Conservation (phyloP, 2,888 invertebrate species). For the Malacosoma neustria region DNA sequence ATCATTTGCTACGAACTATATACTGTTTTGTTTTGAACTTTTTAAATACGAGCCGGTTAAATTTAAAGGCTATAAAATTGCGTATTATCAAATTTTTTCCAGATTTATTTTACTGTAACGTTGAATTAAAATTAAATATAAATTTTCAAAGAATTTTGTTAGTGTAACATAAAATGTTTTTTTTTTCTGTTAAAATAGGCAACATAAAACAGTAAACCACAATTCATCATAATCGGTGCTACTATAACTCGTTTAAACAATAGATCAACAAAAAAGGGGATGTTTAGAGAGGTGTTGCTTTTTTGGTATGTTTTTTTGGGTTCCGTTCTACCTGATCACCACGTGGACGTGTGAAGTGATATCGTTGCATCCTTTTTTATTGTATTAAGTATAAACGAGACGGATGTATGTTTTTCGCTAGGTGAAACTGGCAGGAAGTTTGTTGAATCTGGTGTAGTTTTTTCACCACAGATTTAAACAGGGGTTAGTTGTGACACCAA, state of each 20-base stretch:
- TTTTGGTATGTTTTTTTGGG: slow-evolving; percentile 54
- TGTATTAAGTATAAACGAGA: slow-evolving; percentile 29
- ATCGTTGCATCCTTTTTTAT: slow-evolving; percentile 29
- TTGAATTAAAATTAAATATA: too few species aligned
- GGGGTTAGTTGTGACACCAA: slow-evolving; percentile 51
- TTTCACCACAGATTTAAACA: slow-evolving; percentile 54
- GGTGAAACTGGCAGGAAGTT: slow-evolving; percentile 58
- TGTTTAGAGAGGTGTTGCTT: slow-evolving; percentile 63
- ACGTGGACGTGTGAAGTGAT: slow-evolving; percentile 55
- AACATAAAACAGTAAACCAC: slow-evolving; percentile 39
- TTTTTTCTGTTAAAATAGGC: too few species aligned
- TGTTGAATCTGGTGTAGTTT: slow-evolving; percentile 58
- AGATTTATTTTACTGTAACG: too few species aligned
- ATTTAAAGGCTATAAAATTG: too few species aligned
- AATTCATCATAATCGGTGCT: slow-evolving; percentile 43
- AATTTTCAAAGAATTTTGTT: too few species aligned
- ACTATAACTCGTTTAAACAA: slow-evolving; percentile 58
- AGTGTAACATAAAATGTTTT: too few species aligned
- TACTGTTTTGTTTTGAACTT: slow-evolving; percentile 8
- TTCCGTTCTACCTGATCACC: slow-evolving; percentile 65
- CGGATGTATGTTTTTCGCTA: slow-evolving; percentile 37
- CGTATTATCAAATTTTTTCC: too few species aligned
- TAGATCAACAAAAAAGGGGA: slow-evolving; percentile 64
- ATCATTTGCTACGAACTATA: slow-evolving; percentile 19
- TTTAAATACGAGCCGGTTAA: background rate